Conservation (phyloP, 2,888 invertebrate genomes). For the Lottia scabra region DNA sequence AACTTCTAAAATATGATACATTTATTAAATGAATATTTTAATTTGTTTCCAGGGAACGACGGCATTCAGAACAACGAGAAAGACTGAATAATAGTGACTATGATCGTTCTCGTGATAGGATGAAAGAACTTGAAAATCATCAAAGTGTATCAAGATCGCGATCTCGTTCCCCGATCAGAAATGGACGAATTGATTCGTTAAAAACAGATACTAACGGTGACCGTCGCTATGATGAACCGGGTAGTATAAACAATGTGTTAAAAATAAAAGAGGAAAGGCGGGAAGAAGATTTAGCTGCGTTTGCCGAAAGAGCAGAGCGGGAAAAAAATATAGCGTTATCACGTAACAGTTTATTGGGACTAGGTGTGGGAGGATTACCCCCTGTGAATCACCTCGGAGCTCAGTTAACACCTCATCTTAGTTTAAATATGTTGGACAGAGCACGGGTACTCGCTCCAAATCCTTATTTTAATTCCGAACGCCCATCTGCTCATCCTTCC, state of each 20-base stretch:
- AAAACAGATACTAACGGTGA: constrained; percentile 47
- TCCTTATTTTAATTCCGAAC: constrained; percentile 38
- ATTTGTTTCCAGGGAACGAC: constrained; percentile 38
- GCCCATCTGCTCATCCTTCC: constrained; percentile 41
- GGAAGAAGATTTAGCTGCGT: constrained; percentile 44
- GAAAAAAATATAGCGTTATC: constrained; percentile 26
- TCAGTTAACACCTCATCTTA: neutral
- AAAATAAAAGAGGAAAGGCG: constrained; percentile 57
- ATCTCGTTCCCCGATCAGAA: constrained; percentile 56
- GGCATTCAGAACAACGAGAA: constrained; percentile 39
- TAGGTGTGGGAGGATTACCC: constrained; percentile 15
- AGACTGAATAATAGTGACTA: constrained; percentile 38
- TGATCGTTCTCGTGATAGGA: constrained; percentile 35
- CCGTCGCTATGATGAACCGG: constrained; percentile 43
- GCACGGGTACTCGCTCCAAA: constrained; percentile 47
- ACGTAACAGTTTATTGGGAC: constrained; percentile 14
- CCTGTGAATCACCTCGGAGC: constrained; percentile 36
- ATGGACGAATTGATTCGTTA: constrained; percentile 49
- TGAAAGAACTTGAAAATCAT: constrained; percentile 27
- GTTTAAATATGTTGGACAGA: constrained; percentile 44
- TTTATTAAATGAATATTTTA: too few species aligned
- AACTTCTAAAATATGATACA: too few species aligned
- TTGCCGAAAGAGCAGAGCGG: constrained; percentile 34
- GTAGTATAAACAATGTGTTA: constrained; percentile 23
- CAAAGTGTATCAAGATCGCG: constrained; percentile 47